Evolutionary conservation across 2,113 vertebrate species (phyloP).

Genomic region (Perca flavescens): DNA sequence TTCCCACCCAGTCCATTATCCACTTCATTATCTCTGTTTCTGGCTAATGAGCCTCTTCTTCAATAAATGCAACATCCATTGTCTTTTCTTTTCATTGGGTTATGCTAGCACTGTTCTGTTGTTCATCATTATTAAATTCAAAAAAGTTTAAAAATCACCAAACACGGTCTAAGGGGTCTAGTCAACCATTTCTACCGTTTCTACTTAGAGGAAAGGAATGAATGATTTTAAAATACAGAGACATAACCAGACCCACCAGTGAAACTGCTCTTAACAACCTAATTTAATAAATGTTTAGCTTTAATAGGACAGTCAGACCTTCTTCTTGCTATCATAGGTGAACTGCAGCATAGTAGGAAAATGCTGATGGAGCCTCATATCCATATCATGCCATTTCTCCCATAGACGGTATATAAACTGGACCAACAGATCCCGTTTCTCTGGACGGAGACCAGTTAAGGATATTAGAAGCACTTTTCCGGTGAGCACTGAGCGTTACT

Average conservation of each 20-base stretch:
- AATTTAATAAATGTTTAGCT: neutral
- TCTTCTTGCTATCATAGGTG: neutral
- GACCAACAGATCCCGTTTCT: too few species aligned
- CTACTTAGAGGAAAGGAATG: neutral
- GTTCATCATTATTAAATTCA: neutral
- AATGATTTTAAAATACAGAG: too few species aligned
- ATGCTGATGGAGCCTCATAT: neutral
- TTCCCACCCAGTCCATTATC: neutral
- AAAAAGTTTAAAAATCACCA: neutral
- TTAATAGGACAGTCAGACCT: neutral
- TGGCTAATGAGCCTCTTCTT: slow-evolving; percentile 3
- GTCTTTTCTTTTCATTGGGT: neutral
- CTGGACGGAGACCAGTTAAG: too few species aligned
- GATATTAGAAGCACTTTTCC: too few species aligned
- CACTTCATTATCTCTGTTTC: slow-evolving; percentile 13
- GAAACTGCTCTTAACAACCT: neutral
- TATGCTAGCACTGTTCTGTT: neutral
- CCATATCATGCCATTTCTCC: neutral
- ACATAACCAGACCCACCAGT: neutral
- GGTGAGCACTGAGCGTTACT: too few species aligned
- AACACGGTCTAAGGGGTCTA: neutral
- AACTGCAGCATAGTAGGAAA: neutral
- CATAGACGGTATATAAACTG: too few species aligned
- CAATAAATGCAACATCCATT: slow-evolving; percentile 1
- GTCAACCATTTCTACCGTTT: neutral